Evolutionary conservation across 23 tunicate species (phyloP).

Genomic region (Trididemnum nubilum): DNA sequence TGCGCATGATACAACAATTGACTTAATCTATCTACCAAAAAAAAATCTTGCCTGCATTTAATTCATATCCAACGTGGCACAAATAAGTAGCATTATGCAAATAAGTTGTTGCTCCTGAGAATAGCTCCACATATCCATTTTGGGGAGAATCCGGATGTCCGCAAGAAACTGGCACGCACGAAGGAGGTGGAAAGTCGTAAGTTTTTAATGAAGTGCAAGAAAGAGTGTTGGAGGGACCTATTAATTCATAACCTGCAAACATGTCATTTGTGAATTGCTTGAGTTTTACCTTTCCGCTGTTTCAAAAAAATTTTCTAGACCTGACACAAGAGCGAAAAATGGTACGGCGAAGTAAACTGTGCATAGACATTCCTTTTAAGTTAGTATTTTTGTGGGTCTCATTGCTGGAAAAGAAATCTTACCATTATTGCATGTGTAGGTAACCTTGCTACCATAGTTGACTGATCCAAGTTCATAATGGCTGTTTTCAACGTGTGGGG

Average conservation of each 20-base stretch:
- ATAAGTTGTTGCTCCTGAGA: constrained; percentile 39
- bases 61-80: constrained; percentile 67
- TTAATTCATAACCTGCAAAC: constrained; percentile 46
- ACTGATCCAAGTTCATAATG: constrained; percentile 6
- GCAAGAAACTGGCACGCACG: constrained; percentile 58
- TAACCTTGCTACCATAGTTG: constrained; percentile 27
- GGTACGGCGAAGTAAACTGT: background rate
- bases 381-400: too few relatives aligned
- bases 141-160: constrained; percentile 14
- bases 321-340: too few relatives aligned
- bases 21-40: too few relatives aligned
- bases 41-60: constrained; percentile 33
- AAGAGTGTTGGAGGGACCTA: constrained; percentile 17
- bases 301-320: too few relatives aligned
- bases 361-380: too few relatives aligned
- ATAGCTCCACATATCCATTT: constrained; percentile 23
- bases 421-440: constrained; percentile 48
- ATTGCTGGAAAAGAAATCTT: too few relatives aligned
- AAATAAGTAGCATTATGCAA: constrained; percentile 50
- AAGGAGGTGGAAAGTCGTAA: constrained; percentile 43
- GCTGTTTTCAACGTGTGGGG: constrained; percentile 61
- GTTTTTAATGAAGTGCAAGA: constrained; percentile 45
- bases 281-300: too few relatives aligned
- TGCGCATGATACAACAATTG: too few relatives aligned
- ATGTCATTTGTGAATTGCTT: background rate